Evolutionary conservation across 2,797 vertebrate genomes (phyloP), one percentile per base, ranked within the genome.

Genomic region (Gambelia wislizenii): DNA sequence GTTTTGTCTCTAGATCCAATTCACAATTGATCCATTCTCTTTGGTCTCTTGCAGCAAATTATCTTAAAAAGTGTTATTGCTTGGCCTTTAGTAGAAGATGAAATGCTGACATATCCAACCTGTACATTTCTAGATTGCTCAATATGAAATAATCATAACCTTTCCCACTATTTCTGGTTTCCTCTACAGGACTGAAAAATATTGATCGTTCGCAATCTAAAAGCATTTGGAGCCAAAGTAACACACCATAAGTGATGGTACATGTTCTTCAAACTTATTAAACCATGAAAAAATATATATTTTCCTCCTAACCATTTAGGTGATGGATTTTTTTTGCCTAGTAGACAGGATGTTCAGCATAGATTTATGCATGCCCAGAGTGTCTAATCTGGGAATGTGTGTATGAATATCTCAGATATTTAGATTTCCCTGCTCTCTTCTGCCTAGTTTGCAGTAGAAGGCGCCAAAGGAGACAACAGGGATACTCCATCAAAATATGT

Each of bases 121-220:
- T 93, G 67, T 25, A 85, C n/a, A 90, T 87, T 76, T 92, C 86
- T 91, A 78, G 84, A 88, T 95, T 95, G 78, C 86, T 91, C 89
- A 84, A 54, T 70, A 77, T 95, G 94, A 96, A 94, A 90, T 92
- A 70, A 89, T 47, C 61, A 91, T 87, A 87, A 95, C 90, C 93
- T 93, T 89, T 89, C 84, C 39, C 83, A 61, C 47, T 92, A 91
- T 87, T 90, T 94, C 88, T 93, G 89, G 84, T 86, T 94, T 94
- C 75, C 67, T 90, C 89, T 91, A 90, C 84, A 91, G 90, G 93
- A 95, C 87, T 89, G 87, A 93, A 87, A 95, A 96, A 93, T 82
- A 91, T 87, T 92, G 89, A 83, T 95, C 89, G 95, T 96, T 96
- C 95, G 95, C 87, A 93, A 27, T n/a, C 86, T 93, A 83, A 83